Evolutionary conservation across 2,113 vertebrate species (phyloP).

Genomic region (Carassius carassius): DNA sequence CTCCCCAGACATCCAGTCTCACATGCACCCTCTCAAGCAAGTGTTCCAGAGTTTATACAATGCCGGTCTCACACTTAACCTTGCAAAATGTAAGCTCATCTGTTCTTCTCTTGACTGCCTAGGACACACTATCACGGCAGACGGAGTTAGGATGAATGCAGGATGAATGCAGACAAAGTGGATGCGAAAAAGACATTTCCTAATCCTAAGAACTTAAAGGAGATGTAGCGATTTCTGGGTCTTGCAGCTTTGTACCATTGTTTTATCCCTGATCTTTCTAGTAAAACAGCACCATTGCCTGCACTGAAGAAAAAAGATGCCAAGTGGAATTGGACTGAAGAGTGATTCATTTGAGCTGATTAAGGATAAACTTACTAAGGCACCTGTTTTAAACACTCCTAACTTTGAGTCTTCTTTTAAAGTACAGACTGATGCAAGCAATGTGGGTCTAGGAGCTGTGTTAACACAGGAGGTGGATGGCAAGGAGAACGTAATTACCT

Average conservation of each 20-base stretch:
- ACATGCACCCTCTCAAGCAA: background rate
- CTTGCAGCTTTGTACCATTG: too few species aligned
- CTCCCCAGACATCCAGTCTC: background rate
- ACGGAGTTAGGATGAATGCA: too few species aligned
- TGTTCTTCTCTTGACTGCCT: background rate
- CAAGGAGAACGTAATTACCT: background rate
- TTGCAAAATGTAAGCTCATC: background rate
- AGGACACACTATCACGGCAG: background rate
- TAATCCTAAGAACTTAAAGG: too few species aligned
- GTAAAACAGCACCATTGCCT: background rate
- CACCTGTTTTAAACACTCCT: background rate
- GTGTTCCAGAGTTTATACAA: background rate
- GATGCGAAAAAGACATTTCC: too few species aligned
- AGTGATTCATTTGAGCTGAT: background rate
- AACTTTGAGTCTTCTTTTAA: background rate
- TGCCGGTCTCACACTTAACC: background rate
- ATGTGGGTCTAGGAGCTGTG: background rate
- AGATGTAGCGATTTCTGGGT: too few species aligned
- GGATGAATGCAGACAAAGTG: too few species aligned
- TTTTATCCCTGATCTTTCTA: too few species aligned
- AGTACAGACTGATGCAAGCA: background rate
- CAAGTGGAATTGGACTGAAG: background rate
- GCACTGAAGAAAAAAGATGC: background rate
- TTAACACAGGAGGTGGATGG: background rate
- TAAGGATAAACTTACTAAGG: background rate